Base-by-base conservation (phyloP, 2,888 invertebrate species). In the Dicycla oo region DNA sequence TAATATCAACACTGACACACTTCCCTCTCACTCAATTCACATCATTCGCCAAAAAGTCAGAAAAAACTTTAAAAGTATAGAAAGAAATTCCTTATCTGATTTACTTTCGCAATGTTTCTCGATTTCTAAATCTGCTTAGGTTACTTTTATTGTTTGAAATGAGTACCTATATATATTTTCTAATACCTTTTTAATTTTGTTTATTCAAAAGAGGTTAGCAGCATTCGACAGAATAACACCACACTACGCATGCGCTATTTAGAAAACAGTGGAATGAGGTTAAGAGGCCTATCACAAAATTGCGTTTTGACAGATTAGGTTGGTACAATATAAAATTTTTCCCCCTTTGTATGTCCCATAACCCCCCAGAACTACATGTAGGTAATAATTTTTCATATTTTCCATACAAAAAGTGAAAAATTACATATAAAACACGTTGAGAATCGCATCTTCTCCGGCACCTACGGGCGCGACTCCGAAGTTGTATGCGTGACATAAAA, bases 1-100 rank as follows among this genome's bases (percentile, higher is more conserved):
- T 87, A 88, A 86, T 82, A 82, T 78, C 81, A 81, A 80, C 78
- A 78, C 79, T 86, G 84, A 81, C 85, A 83, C 75, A 86, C 86
- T 86, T 84, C 76, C 43, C 63, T 53, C 75, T 80, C 69, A 73
- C 80, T 80, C 67, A 66, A 57, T 74, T 80, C 78, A 76, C 78
- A 69, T 64, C 60, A 71, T 74, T 80, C 67, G 67, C 75, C 71
- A 77, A 84, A 83, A 84, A 77, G 34, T 56, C 20, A 63, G 60
- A 73, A 80, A 76, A 72, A 66, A 54, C 60, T 57, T 61, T 53
- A 49, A 34, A 34, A 70, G 47, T 72, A 40, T 56, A 69, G 57
- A 72, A 61, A 69, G n/a, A 56, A 67, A 75, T 64, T 67, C 63
- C 62, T 63, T 65, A 63, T 66, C 62, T 45, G 57, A 75, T 66